phyloP scores from a whole-genome alignment of 2,113 vertebrate genomes.

The Petromus typicus region DNA sequence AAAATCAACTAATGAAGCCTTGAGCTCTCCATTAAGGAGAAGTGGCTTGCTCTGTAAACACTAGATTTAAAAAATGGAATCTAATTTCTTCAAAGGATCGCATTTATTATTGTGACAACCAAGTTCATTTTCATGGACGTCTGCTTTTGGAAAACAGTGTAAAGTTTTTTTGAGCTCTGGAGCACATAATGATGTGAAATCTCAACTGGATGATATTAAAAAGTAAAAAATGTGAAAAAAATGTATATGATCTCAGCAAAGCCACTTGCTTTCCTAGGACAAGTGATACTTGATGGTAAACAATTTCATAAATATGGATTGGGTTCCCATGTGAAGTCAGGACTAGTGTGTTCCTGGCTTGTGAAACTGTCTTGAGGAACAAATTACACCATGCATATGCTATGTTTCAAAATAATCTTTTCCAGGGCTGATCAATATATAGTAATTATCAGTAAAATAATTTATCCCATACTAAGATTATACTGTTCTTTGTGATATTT shows the following conservation, averaged over 20 bases:
- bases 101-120: neutral
- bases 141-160: neutral
- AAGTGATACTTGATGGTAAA: neutral
- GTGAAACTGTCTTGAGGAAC: neutral
- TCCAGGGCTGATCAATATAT: neutral
- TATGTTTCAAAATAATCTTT: slow-evolving; percentile 40
- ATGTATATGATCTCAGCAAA: slow-evolving; percentile 14
- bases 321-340: neutral
- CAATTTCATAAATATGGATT: neutral
- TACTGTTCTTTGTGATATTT: neutral
- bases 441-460: neutral
- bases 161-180: neutral
- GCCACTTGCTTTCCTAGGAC: neutral
- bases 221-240: neutral
- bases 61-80: slow-evolving; percentile 50
- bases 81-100: neutral
- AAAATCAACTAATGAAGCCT: neutral
- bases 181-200: slow-evolving; percentile 17
- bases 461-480: neutral
- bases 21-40: neutral
- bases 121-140: neutral
- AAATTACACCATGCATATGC: neutral
- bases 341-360: neutral
- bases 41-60: neutral
- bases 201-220: neutral